Conservation (phyloP, 37 sponge, comb jelly and placozoan genomes). For the Aplysina aerophoba region DNA sequence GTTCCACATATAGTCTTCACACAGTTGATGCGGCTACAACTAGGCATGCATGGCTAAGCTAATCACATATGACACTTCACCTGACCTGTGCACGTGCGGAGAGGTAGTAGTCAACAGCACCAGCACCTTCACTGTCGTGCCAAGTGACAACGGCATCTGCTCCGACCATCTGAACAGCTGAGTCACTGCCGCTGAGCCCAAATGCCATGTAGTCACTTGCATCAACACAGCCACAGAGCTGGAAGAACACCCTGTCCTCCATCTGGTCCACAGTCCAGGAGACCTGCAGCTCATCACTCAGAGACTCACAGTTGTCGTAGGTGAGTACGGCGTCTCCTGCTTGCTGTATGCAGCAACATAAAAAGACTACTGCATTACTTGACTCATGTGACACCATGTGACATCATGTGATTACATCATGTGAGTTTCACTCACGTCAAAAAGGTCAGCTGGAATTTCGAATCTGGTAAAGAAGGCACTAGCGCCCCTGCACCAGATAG, state of each 20-base stretch:
- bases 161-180: constrained; percentile 45
- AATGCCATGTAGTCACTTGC: constrained; percentile 62
- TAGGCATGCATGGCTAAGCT: too few species aligned
- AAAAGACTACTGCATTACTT: too few species aligned
- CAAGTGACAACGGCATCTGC: constrained; percentile 66
- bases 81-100: constrained; percentile 49
- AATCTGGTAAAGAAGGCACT: neutral
- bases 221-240: constrained; percentile 51
- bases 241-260: neutral
- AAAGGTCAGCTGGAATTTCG: too few species aligned
- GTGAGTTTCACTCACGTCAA: too few species aligned
- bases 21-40: too few species aligned
- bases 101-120: constrained; percentile 69
- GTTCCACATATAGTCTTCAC: too few species aligned
- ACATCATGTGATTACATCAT: too few species aligned
- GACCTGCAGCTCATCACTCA: neutral
- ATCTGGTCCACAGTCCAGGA: constrained; percentile 15
- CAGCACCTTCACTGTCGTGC: constrained; percentile 34
- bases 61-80: neutral
- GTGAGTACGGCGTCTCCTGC: too few species aligned
- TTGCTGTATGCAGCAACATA: too few species aligned
- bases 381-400: too few species aligned
- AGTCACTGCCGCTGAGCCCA: constrained; percentile 65
- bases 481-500: neutral
- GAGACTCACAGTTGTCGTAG: constrained; percentile 29